Conservation (phyloP, 2,797 vertebrate species). For the Anniella stebbinsi region DNA sequence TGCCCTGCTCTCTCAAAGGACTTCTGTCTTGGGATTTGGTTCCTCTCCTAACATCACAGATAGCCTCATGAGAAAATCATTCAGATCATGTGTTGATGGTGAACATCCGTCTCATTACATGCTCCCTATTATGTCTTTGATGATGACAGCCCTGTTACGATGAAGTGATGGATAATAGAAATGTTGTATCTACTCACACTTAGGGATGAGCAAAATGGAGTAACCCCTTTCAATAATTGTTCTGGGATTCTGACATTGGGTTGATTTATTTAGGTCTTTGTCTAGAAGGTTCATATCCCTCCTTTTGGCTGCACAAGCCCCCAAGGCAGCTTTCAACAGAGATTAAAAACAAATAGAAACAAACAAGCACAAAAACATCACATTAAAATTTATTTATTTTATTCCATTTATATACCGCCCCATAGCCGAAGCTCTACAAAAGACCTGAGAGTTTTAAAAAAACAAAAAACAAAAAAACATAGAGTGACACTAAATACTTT, state of each 20-base stretch:
- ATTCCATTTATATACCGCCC: too few species aligned
- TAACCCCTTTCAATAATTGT: too few species aligned
- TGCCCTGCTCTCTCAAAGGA: fast-evolving
- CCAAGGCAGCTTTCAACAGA: background rate
- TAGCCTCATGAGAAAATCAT: background rate
- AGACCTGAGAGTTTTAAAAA: too few species aligned
- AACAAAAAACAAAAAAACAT: too few species aligned
- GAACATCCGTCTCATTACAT: conserved; percentile 24
- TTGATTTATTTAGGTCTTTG: background rate
- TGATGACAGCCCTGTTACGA: too few species aligned
- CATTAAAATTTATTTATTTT: too few species aligned
- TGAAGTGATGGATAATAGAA: conserved; percentile 25
- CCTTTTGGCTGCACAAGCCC: background rate
- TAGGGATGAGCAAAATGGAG: background rate
- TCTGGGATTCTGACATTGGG: background rate
- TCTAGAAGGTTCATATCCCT: background rate
- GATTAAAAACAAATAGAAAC: background rate
- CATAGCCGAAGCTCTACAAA: too few species aligned
- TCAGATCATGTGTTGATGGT: background rate
- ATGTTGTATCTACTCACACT: conserved; percentile 51
- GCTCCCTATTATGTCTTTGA: conserved; percentile 54
- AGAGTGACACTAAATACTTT: too few species aligned
- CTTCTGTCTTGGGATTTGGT: fast-evolving
- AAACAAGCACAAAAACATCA: too few species aligned
- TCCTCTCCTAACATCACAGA: fast-evolving